phyloP scores from a whole-genome alignment of 1,140 invertebrate genomes.

The Lethocerus indicus region DNA sequence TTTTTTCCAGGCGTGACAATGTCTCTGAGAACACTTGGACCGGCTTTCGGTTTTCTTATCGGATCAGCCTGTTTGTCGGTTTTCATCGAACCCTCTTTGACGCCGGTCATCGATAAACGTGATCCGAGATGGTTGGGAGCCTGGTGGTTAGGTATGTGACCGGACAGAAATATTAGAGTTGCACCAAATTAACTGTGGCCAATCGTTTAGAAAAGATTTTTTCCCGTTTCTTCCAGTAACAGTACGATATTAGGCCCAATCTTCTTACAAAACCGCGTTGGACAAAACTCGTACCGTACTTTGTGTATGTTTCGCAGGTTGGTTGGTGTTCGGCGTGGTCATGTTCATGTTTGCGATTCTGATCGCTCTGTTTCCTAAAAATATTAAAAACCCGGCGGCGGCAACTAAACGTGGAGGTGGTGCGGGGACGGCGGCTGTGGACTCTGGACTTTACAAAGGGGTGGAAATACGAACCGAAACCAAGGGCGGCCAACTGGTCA shows the following conservation, averaged over 20 bases:
- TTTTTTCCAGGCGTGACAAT: conserved; percentile 35
- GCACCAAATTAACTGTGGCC: neutral
- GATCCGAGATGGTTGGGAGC: conserved; percentile 40
- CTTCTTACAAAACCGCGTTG: neutral
- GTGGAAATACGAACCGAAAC: too few species aligned
- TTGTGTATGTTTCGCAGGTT: conserved; percentile 25
- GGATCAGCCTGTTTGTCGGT: conserved; percentile 36
- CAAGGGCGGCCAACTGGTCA: too few species aligned
- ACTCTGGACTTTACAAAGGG: too few species aligned
- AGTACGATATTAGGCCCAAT: neutral
- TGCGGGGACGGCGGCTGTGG: too few species aligned
- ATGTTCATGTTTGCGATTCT: conserved; percentile 37
- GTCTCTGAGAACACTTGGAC: conserved; percentile 37
- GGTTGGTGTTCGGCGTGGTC: conserved; percentile 35
- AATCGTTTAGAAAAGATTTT: neutral
- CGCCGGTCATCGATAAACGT: conserved; percentile 37
- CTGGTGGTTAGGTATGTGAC: neutral
- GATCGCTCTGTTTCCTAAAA: conserved; percentile 38
- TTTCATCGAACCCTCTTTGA: conserved; percentile 42
- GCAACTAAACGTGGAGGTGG: too few species aligned
- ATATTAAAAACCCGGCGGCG: neutral
- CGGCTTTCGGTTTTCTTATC: conserved; percentile 35
- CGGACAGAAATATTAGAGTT: neutral
- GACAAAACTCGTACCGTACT: neutral
- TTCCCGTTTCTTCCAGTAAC: neutral